Percentiles rank a stretch among this genome's conserved stretches.
Evolutionary conservation across 2,797 vertebrate species (phyloP).

Genomic region (Sebastes flavidus): DNA sequence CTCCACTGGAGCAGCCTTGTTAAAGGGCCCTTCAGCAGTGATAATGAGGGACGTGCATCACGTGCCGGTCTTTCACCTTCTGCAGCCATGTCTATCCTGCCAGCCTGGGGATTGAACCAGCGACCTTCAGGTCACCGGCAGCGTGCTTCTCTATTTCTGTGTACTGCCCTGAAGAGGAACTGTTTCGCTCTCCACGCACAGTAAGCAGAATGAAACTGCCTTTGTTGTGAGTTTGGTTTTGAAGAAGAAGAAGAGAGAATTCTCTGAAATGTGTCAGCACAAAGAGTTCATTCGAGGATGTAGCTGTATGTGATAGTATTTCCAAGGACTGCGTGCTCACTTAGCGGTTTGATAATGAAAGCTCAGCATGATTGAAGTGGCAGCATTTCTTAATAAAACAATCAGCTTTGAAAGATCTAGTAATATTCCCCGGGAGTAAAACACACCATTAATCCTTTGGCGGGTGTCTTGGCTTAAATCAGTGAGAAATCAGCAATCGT

Average conservation of each 20-base stretch:
- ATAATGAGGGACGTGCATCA: neutral
- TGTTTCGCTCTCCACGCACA: neutral
- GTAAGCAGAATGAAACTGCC: neutral
- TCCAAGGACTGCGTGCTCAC: neutral
- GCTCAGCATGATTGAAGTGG: neutral
- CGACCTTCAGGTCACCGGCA: conserved; percentile 6
- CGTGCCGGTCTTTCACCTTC: neutral
- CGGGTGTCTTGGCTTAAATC: neutral
- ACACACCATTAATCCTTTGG: neutral
- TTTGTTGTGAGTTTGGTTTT: neutral
- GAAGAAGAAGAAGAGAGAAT: neutral
- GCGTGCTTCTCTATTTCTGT: neutral
- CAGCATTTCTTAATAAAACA: neutral
- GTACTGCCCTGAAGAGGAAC: neutral
- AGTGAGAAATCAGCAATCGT: neutral
- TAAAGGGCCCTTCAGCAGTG: conserved; percentile 4
- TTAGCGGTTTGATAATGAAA: conserved; percentile 2
- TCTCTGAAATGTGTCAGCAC: neutral
- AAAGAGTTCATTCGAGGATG: neutral
- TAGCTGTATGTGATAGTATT: neutral
- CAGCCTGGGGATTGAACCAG: neutral
- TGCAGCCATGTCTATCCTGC: neutral
- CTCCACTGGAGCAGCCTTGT: neutral
- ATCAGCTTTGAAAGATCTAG: neutral
- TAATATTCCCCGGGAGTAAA: neutral